These are phyloP conservation scores for Drosophila sulfurigaster DNA, from an alignment of 1,140 invertebrate genomes.

Conservation along the genomic window DNA sequence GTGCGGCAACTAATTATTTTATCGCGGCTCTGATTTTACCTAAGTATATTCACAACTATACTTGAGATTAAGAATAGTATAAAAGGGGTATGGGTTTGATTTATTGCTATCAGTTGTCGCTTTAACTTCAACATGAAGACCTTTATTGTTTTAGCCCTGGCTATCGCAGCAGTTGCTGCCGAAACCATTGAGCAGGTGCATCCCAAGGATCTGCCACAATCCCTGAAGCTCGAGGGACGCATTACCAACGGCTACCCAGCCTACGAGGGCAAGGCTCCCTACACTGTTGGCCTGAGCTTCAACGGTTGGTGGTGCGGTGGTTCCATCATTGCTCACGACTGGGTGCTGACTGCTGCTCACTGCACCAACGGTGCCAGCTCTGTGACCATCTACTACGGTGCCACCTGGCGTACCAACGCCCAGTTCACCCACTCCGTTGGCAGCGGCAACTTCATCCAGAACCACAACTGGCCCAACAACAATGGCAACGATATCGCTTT, in stretches of 20 bases:
- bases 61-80: constrained; percentile 8
- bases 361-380: constrained; percentile 56
- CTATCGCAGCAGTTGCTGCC: constrained; percentile 45
- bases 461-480: constrained; percentile 40
- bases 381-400: constrained; percentile 57
- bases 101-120: constrained; percentile 7
- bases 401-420: constrained; percentile 54
- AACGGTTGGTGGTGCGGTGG: too few species aligned
- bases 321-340: constrained; percentile 85
- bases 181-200: constrained; percentile 33
- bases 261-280: constrained; percentile 30
- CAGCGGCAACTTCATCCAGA: constrained; percentile 28
- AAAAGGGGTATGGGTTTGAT: background rate
- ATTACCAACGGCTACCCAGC: constrained; percentile 62
- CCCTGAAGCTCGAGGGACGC: constrained; percentile 58
- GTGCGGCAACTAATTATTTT: constrained; percentile 20
- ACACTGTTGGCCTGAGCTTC: constrained; percentile 58
- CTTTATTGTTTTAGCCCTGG: constrained; percentile 48
- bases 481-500: constrained; percentile 40
- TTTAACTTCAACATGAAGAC: constrained; percentile 43
- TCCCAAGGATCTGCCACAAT: constrained; percentile 35
- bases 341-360: constrained; percentile 44
- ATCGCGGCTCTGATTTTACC: background rate
- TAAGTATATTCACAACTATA: too few species aligned
- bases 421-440: constrained; percentile 55